Evolutionary conservation across 1,140 invertebrate genomes (phyloP).

Genomic region (Lineus longissimus): DNA sequence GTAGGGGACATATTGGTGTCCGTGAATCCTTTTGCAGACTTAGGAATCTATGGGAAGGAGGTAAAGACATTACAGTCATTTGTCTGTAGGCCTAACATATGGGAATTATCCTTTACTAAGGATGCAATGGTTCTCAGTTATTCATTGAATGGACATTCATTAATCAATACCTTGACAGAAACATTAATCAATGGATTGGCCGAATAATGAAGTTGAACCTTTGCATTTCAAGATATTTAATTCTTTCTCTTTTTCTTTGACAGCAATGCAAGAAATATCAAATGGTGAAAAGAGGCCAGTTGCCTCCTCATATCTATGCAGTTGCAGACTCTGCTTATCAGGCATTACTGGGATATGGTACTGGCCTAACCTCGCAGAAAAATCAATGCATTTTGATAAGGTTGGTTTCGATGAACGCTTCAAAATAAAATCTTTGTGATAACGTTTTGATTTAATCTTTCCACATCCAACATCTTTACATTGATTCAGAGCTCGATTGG

Average conservation of each 20-base stretch:
- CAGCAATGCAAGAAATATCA: too few species aligned
- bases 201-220: too few species aligned
- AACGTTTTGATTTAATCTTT: background rate
- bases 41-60: constrained; percentile 71
- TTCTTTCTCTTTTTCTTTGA: too few species aligned
- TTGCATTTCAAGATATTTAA: too few species aligned
- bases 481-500: background rate
- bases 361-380: constrained; percentile 23
- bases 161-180: too few species aligned
- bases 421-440: background rate
- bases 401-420: constrained; percentile 16
- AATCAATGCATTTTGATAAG: constrained; percentile 49
- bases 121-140: too few species aligned
- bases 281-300: constrained; percentile 40
- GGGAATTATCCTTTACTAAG: too few species aligned
- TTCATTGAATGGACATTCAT: too few species aligned
- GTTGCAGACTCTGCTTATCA: constrained; percentile 77
- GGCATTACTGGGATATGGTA: constrained; percentile 76
- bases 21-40: constrained; percentile 77
- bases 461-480: background rate
- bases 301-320: constrained; percentile 81
- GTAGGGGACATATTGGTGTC: constrained; percentile 82
- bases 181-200: too few species aligned
- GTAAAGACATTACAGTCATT: constrained; percentile 51
- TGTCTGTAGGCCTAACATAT: too few species aligned